Evolutionary conservation across 1,140 invertebrate genomes (phyloP).

Genomic region (Probaryconus sp.): DNA sequence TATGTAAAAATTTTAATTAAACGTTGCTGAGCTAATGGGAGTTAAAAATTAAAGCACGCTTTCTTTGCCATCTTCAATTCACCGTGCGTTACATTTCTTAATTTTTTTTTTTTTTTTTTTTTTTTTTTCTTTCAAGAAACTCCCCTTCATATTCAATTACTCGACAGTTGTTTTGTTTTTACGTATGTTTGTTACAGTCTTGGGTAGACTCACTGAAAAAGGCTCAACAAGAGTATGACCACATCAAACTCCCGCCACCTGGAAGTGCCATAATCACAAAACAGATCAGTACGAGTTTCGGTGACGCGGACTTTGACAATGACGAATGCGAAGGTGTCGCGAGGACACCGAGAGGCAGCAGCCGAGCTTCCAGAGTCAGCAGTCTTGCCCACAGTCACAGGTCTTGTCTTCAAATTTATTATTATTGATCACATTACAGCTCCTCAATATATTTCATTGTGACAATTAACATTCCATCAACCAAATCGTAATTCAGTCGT

Average conservation of each 20-base stretch:
- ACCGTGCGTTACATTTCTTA: too few relatives aligned
- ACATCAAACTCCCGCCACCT: conserved; percentile 68
- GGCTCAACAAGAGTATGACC: conserved; percentile 72
- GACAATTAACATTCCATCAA: too few relatives aligned
- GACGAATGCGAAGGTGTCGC: conserved; percentile 71
- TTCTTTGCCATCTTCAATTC: too few relatives aligned
- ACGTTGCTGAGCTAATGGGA: too few relatives aligned
- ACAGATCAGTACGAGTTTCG: conserved; percentile 71
- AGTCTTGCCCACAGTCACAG: conserved; percentile 83
- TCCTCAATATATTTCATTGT: too few relatives aligned
- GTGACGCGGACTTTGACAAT: conserved; percentile 72
- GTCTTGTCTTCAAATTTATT: conserved; percentile 60
- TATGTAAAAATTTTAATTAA: too few relatives aligned
- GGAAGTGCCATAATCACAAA: conserved; percentile 68
- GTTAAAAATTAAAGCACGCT: too few relatives aligned
- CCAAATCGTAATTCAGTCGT: too few relatives aligned
- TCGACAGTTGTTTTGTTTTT: too few relatives aligned
- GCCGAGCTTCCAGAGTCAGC: conserved; percentile 79
- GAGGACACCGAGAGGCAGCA: conserved; percentile 74
- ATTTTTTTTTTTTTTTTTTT: background rate
- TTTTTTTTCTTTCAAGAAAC: background rate
- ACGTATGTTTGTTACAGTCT: conserved; percentile 60
- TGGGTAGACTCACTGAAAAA: conserved; percentile 75
- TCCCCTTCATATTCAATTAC: too few relatives aligned
- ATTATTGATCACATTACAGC: background rate